Percentiles rank a stretch among this genome's conserved stretches.
Evolutionary conservation across 1,140 invertebrate genomes (phyloP).

Genomic region (Drosophila kurseongensis): DNA sequence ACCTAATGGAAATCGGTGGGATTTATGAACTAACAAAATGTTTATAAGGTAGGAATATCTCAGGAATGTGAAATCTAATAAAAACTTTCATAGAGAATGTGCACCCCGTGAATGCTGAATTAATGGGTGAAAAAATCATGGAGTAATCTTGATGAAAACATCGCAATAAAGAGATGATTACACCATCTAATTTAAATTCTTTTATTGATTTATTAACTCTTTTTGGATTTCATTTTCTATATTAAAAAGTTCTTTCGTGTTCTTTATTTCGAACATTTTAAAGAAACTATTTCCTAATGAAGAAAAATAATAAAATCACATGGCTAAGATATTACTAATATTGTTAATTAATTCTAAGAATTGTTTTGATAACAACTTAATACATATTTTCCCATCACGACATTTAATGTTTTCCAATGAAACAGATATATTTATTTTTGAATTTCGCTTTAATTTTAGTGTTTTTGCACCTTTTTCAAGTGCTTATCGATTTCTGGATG

Average conservation of each 20-base stretch:
- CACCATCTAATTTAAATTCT: background rate
- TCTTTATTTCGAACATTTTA: no score
- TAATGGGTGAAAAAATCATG: constrained; percentile 7
- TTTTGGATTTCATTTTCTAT: background rate
- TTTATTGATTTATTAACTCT: background rate
- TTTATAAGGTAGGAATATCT: constrained; percentile 20
- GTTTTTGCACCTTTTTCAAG: constrained; percentile 24
- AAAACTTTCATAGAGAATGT: constrained; percentile 1
- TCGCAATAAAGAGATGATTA: background rate
- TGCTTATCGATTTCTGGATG: constrained; percentile 12
- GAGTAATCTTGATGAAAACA: background rate
- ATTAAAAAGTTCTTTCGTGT: no score
- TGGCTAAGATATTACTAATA: background rate
- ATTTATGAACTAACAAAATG: constrained; percentile 46
- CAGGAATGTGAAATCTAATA: constrained; percentile 12
- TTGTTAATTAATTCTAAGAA: constrained; percentile 7
- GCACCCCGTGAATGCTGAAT: constrained; percentile 3
- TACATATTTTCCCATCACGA: background rate
- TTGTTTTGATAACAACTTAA: background rate
- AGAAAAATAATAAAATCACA: background rate
- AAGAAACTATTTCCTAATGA: no score
- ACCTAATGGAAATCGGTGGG: constrained; percentile 35
- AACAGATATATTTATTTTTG: constrained; percentile 6
- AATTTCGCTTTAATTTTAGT: constrained; percentile 4
- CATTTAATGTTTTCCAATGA: constrained; percentile 10